Evolutionary conservation across 2,113 vertebrate species (phyloP).

Genomic region (Fregetta grallaria): DNA sequence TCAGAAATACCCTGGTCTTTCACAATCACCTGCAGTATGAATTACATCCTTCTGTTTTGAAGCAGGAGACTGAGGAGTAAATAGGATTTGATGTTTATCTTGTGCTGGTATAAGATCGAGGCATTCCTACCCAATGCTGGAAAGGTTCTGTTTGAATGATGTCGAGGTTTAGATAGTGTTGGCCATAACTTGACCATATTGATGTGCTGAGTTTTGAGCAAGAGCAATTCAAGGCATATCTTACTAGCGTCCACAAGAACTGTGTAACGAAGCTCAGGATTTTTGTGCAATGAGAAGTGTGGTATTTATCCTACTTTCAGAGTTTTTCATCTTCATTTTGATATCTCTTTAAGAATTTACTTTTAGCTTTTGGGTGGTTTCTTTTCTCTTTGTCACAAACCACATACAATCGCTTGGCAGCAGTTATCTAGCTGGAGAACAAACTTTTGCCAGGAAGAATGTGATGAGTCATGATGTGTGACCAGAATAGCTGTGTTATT

Average conservation of each 20-base stretch:
- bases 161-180: fast-evolving
- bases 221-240: not conserved
- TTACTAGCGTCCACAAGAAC: not conserved
- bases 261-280: not conserved
- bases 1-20: not conserved
- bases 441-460: not conserved
- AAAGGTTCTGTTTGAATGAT: not conserved
- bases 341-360: not conserved
- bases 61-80: not conserved
- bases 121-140: not conserved
- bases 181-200: not conserved
- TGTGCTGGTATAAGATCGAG: not conserved
- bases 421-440: not conserved
- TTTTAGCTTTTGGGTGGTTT: not conserved
- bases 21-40: not conserved
- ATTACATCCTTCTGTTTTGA: not conserved
- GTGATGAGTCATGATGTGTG: not conserved
- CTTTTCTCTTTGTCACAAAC: not conserved
- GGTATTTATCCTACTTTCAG: not conserved
- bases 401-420: not conserved
- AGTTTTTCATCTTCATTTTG: not conserved
- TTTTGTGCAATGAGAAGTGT: not conserved
- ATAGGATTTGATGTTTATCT: not conserved
- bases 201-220: not conserved
- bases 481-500: not conserved